A percentile compares a stretch with the other conserved stretches of the same genome.
These are phyloP conservation scores for Protomyctophum bolini DNA, from an alignment of 2,113 vertebrate genomes.

Conservation along the genomic window DNA sequence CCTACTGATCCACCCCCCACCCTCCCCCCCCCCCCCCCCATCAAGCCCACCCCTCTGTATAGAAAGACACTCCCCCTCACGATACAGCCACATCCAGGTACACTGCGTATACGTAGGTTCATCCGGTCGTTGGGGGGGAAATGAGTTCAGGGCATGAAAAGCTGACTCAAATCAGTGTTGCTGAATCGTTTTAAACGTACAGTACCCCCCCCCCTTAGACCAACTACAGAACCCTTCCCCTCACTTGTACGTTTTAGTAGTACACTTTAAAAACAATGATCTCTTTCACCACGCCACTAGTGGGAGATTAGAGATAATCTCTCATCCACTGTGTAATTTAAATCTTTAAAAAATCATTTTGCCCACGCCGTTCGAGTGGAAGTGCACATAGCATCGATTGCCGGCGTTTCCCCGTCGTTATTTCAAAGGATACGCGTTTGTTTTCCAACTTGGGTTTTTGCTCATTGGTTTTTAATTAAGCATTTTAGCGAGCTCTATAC, in stretches of 20 bases:
- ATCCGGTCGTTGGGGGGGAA: slow-evolving; percentile 13
- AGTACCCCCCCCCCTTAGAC: neutral
- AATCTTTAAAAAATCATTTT: neutral
- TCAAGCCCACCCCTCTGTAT: slow-evolving; percentile 1
- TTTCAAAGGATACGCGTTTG: too few relatives aligned
- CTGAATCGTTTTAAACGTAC: neutral
- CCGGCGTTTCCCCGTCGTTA: neutral
- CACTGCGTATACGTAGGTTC: neutral
- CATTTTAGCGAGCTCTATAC: too few relatives aligned
- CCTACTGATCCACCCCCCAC: slow-evolving; percentile 79
- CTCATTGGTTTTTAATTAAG: too few relatives aligned
- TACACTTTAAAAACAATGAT: neutral
- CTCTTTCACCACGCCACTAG: slow-evolving; percentile 24
- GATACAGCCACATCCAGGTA: too few relatives aligned
- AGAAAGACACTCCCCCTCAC: neutral
- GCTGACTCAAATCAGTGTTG: slow-evolving; percentile 2
- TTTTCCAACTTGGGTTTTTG: too few relatives aligned
- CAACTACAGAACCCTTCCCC: neutral
- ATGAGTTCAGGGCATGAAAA: neutral
- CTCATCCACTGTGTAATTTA: neutral
- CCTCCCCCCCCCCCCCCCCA: neutral
- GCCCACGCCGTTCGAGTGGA: neutral
- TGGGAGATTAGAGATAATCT: slow-evolving; percentile 1
- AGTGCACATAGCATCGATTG: slow-evolving; percentile 6
- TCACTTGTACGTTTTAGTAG: neutral